These are phyloP conservation scores for Pocillopora meandrina DNA, from an alignment of 92 coral and sea anemone genomes.

Conservation along the genomic window DNA sequence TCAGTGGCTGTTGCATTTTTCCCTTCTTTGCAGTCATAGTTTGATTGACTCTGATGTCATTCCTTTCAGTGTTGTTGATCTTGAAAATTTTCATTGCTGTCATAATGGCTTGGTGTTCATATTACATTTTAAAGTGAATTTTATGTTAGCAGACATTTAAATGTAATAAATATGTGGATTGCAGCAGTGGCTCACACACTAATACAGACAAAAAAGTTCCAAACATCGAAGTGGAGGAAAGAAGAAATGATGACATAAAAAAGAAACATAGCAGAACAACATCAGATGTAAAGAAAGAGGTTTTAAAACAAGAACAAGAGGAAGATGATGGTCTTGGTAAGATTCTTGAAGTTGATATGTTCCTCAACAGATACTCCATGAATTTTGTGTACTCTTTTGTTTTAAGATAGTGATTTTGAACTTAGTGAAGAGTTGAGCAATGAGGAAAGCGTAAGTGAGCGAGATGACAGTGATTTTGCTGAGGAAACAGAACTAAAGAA, in stretches of 20 bases:
- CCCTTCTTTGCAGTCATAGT: no score
- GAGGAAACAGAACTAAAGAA: conserved; percentile 43
- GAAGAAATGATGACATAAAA: conserved; percentile 37
- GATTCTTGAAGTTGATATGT: background rate
- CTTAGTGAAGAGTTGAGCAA: conserved; percentile 66
- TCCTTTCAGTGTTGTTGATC: no score
- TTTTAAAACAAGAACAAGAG: conserved; percentile 19
- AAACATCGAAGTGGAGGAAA: conserved; percentile 48
- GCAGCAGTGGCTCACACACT: conserved; percentile 10
- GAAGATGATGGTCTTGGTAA: conserved; percentile 16
- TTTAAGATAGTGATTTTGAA: conserved; percentile 77
- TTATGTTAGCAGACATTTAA: no score
- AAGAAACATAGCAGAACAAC: conserved; percentile 2
- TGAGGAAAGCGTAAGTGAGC: conserved; percentile 55
- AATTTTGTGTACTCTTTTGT: background rate
- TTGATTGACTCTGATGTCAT: no score
- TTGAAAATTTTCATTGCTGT: no score
- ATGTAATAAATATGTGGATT: background rate
- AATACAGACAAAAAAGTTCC: conserved; percentile 11
- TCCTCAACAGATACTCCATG: no score
- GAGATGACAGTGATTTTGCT: conserved; percentile 72
- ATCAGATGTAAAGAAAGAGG: conserved; percentile 12
- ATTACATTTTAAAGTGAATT: no score
- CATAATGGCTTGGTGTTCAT: no score
- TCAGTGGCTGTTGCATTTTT: no score